A percentile compares a stretch with the other conserved stretches of the same genome.
Conservation (phyloP, 2,797 vertebrate genomes). For the Chelon auratus region DNA sequence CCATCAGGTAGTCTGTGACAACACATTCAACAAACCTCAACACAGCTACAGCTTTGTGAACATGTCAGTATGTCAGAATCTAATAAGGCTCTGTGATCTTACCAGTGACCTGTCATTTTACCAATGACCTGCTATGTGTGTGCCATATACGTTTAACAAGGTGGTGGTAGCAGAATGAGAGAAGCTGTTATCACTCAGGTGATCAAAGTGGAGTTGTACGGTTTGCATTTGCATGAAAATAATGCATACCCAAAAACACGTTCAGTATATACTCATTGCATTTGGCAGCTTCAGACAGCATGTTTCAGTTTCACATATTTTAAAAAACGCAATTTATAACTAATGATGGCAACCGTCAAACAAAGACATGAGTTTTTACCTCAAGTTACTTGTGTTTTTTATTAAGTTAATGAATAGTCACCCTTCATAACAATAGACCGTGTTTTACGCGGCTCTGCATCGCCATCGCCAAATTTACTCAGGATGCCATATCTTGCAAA, state of each 20-base stretch:
- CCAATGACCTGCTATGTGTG: too few species aligned
- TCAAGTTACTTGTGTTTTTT: background rate
- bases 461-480: constrained; percentile 19
- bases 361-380: background rate
- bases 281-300: background rate
- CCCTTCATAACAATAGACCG: background rate
- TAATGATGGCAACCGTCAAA: too few species aligned
- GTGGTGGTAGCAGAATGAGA: background rate
- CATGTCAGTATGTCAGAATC: background rate
- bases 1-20: background rate
- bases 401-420: background rate
- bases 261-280: background rate
- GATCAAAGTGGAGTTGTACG: background rate
- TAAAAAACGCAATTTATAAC: constrained; percentile 5
- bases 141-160: background rate
- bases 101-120: background rate
- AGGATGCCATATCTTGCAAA: constrained; percentile 33
- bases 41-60: background rate
- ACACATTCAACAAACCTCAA: background rate
- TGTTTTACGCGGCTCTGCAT: background rate
- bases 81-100: background rate
- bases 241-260: constrained; percentile 1
- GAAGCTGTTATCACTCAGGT: background rate
- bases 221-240: constrained; percentile 11
- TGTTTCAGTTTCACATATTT: background rate